Evolutionary conservation across 2,888 invertebrate species (phyloP), one percentile per base, ranked within the genome.

Genomic region (Perithous albicinctus): DNA sequence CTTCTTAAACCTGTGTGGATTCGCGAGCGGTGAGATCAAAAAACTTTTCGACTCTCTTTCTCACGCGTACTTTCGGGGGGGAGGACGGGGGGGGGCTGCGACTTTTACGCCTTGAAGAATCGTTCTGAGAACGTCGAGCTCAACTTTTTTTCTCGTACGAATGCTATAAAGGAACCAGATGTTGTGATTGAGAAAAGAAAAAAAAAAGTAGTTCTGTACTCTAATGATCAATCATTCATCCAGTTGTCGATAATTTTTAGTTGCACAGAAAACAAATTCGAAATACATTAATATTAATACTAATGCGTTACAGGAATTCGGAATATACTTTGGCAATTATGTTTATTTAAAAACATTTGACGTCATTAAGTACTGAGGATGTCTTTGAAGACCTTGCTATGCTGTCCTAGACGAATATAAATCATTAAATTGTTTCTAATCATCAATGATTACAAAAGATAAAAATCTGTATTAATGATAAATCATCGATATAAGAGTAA

Each of bases 11-110:
- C 63, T 69, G 63, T 72, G 67, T 20, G 78, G 59, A 75, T 82
- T 82, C 78, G 82, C 73, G 86, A 84, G 87, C 88, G 88, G 89
- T 82, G 83, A 87, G 88, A 89, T 88, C 86, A 87, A 88, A 85
- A 84, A 88, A 85, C 81, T 72, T 78, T 75, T 73, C 72, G 76
- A 38, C 63, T 64, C 73, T 64, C 81, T 66, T 69, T 76, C 77
- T 75, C 73, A 78, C 78, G 70, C 63, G 75, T 72, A 46, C 74
- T 67, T 80, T 72, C 69, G 54, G 56, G 66, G 61, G 59, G 75
- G 38, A 72, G 80, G 78, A 67, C 69, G 54, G 56, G 66, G 61
- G 59, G 75, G 38, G 67, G 80, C 77, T 54, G 59, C 75, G 73
- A 84, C 82, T 72, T 84, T 82, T 84, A 82, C 80, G 83, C 80